Percentiles rank a stretch among this genome's conserved stretches.
phyloP scores from a whole-genome alignment of 2,113 vertebrate species.

The Sakesphorus luctuosus region DNA sequence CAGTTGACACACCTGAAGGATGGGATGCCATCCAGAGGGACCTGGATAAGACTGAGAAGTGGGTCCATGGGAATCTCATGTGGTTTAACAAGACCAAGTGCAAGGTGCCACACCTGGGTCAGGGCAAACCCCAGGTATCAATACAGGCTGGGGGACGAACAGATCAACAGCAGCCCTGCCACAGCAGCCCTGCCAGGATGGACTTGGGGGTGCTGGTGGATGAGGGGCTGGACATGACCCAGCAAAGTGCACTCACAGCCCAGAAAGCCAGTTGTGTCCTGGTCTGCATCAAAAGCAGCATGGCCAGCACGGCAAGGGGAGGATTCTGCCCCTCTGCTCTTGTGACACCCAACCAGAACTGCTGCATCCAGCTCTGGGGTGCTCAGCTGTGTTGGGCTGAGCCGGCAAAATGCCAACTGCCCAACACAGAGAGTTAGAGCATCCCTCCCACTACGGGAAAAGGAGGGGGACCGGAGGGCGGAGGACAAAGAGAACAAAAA shows the following conservation, averaged over 20 bases:
- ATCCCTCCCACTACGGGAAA: too few species aligned
- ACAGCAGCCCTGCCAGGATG: neutral
- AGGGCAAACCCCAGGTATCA: neutral
- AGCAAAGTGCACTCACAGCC: neutral
- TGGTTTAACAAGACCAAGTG: neutral
- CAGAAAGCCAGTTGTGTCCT: neutral
- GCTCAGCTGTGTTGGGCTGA: neutral
- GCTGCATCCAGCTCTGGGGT: neutral
- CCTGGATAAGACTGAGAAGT: neutral
- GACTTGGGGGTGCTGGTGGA: neutral
- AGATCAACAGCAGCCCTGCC: neutral
- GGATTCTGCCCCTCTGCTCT: neutral
- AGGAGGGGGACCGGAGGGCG: too few species aligned
- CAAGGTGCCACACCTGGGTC: neutral
- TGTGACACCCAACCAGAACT: neutral
- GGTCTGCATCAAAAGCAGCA: neutral
- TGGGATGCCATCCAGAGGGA: neutral
- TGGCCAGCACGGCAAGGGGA: neutral
- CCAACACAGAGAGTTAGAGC: too few species aligned
- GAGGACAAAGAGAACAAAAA: too few species aligned
- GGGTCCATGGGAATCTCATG: neutral
- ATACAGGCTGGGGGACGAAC: neutral
- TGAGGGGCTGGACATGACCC: neutral
- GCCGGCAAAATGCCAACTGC: too few species aligned
- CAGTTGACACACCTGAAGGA: neutral